Base-by-base conservation (phyloP, 1,140 invertebrate genomes). In the Drosophila ficusphila region DNA sequence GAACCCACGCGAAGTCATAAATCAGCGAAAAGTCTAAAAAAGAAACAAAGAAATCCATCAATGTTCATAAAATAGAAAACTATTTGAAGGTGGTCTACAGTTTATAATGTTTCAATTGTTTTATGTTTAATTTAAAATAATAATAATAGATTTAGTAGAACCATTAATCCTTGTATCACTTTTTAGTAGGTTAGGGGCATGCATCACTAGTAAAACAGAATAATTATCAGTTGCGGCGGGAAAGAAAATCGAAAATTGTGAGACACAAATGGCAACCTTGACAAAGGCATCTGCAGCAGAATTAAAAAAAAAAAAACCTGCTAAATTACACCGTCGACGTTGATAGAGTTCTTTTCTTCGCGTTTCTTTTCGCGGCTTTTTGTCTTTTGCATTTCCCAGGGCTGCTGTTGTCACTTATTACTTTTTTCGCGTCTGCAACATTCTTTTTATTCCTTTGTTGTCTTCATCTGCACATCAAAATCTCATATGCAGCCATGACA, bases 251-350 rank as follows among this genome's bases (percentile, higher is more conserved):
- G 8, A 53, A 52, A 51, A 54, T 44, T 46, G 49, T 25, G 49
- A 62, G 49, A 61, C 31, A 36, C 21, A 62, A 62, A 42, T 62
- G 58, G 39, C 29, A 61, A 61, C 60, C 60, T 64, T 61, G 23
- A 61, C 60, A 64, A 47, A 64, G 54, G 39, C 58, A 71, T 42
- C 67, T 60, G 46, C 46, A 52, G 48, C 19, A 33, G 38, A 61
- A 52, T 44, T 21, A 42, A 61, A 12, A 60, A 61, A 19, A 54
- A 38, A 34, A 27, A 46, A 41, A 42, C 42, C 8, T 51, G 51
- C 48, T 39, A 70, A 67, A 69, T 69, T 69, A 69, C 58, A 72
- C 21, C 39, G 65, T 52, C 65, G 67, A 60, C 64, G 41, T 69
- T 62, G 58, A 42, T 38, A 62, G 58, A 58, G 58, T 57, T 64